Percentiles rank a stretch among this genome's conserved stretches.
Evolutionary conservation across 1,140 invertebrate species (phyloP).

Genomic region (Tetragonula clypearis): DNA sequence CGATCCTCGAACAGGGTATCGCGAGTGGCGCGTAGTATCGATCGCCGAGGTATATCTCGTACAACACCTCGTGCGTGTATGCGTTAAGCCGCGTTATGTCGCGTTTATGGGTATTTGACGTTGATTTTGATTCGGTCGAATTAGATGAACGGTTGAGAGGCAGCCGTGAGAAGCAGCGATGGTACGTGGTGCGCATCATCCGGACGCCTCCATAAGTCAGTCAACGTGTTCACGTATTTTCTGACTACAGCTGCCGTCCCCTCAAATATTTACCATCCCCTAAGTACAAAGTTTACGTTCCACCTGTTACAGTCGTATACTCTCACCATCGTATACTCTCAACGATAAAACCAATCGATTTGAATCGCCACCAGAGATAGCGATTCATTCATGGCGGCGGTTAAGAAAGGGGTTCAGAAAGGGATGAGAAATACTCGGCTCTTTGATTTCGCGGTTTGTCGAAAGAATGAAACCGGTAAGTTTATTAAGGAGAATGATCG

Average conservation of each 20-base stretch:
- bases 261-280: slow-evolving; percentile 63
- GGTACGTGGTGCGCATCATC: too few relatives aligned
- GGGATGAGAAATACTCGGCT: neutral
- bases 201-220: neutral
- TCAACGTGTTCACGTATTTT: slow-evolving; percentile 21
- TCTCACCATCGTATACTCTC: too few relatives aligned
- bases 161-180: slow-evolving; percentile 4
- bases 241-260: neutral
- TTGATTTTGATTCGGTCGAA: slow-evolving; percentile 56
- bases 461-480: neutral
- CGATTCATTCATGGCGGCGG: neutral
- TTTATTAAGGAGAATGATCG: neutral
- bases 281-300: slow-evolving; percentile 66
- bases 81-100: slow-evolving; percentile 52
- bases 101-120: slow-evolving; percentile 63
- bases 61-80: slow-evolving; percentile 5
- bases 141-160: slow-evolving; percentile 40
- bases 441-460: neutral
- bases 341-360: slow-evolving; percentile 21
- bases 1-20: neutral
- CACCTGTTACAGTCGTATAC: slow-evolving; percentile 55
- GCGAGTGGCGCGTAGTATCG: neutral
- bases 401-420: neutral
- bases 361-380: neutral
- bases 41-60: neutral